Percentiles rank a stretch among this genome's conserved stretches.
These are phyloP conservation scores for Hylaeus anthracinus DNA, from an alignment of 1,140 invertebrate genomes.

Conservation along the genomic window DNA sequence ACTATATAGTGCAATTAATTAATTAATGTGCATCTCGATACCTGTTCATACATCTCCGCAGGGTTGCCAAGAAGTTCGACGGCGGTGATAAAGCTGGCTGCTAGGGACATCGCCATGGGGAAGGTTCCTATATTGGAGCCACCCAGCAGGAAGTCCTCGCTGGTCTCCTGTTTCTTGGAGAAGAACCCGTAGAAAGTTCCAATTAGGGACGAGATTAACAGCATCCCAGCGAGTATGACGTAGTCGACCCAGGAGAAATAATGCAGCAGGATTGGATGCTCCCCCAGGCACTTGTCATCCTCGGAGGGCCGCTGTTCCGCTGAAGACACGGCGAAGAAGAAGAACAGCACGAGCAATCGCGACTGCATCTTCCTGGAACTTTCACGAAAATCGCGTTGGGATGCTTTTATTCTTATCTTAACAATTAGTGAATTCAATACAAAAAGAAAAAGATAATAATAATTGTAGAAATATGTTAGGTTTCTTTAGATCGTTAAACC, in stretches of 20 bases:
- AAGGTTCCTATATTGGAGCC: constrained; percentile 88
- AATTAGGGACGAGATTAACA: constrained; percentile 88
- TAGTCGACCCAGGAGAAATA: constrained; percentile 87
- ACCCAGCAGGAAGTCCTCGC: constrained; percentile 89
- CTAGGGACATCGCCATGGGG: constrained; percentile 89
- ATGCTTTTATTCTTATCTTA: too few relatives aligned
- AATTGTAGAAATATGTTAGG: too few relatives aligned
- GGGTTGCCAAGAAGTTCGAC: constrained; percentile 87
- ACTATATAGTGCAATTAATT: too few relatives aligned
- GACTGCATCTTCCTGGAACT: constrained; percentile 66
- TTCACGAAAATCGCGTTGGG: neutral
- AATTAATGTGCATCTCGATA: constrained; percentile 40
- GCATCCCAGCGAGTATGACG: constrained; percentile 85
- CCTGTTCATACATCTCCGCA: constrained; percentile 84
- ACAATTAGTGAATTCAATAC: too few relatives aligned
- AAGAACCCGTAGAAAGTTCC: constrained; percentile 91
- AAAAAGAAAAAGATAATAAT: too few relatives aligned
- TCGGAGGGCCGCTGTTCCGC: constrained; percentile 71
- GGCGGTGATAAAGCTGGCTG: constrained; percentile 89
- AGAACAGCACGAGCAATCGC: constrained; percentile 70
- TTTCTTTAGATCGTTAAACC: too few relatives aligned
- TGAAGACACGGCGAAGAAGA: constrained; percentile 72
- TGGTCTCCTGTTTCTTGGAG: constrained; percentile 87
- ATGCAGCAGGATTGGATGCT: constrained; percentile 65
- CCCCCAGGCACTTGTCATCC: constrained; percentile 47